These are phyloP conservation scores for Palythoa heliodiscus DNA, from an alignment of 92 coral and sea anemone species.

Conservation along the genomic window DNA sequence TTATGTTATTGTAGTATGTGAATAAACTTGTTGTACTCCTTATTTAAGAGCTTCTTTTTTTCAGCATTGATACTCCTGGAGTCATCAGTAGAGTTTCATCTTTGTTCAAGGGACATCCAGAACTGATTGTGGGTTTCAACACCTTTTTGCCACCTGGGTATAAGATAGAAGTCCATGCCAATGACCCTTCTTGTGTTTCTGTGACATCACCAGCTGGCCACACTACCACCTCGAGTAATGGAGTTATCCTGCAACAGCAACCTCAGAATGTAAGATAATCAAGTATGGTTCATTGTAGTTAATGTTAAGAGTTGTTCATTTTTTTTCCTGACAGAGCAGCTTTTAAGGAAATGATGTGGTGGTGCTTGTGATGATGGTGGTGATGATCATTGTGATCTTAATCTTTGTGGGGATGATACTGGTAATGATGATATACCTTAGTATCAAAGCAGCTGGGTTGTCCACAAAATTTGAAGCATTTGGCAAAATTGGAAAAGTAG, in stretches of 20 bases:
- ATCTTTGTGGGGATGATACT: no score
- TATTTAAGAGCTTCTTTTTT: background rate
- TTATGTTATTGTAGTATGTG: no score
- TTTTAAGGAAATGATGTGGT: no score
- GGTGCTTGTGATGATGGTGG: background rate
- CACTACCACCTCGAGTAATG: slow-evolving; percentile 43
- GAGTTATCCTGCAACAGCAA: slow-evolving; percentile 37
- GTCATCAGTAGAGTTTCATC: slow-evolving; percentile 96
- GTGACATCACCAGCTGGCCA: slow-evolving; percentile 95
- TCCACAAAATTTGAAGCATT: no score
- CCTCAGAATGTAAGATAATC: slow-evolving; percentile 52
- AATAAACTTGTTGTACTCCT: no score
- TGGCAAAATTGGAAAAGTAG: no score
- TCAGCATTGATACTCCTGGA: slow-evolving; percentile 98
- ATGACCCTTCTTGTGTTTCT: slow-evolving; percentile 89
- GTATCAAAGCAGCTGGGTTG: no score
- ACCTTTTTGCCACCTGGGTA: slow-evolving; percentile 98
- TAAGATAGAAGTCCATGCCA: slow-evolving; percentile 97
- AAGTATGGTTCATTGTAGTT: background rate
- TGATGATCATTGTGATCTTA: no score
- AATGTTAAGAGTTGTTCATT: background rate
- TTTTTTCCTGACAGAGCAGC: no score
- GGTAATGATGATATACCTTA: no score
- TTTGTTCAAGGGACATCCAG: slow-evolving; percentile 96
- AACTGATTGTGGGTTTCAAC: slow-evolving; percentile 95